Evolutionary conservation across 2,113 vertebrate species (phyloP).

Genomic region (Anguilla japonica): DNA sequence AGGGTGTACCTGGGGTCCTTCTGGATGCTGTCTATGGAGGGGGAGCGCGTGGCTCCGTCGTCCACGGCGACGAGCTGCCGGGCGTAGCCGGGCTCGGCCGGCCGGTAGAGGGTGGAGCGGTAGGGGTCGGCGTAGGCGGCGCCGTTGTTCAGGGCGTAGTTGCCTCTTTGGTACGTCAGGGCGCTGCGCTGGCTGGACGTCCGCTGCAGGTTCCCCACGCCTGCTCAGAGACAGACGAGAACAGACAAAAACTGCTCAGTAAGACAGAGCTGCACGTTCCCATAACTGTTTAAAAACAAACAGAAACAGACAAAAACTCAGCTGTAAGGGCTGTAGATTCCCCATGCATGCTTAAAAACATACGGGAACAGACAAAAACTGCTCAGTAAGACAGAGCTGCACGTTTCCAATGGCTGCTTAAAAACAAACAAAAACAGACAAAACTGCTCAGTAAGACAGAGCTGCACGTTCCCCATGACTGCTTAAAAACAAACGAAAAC

Average conservation of each 20-base stretch:
- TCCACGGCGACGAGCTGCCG: conserved; percentile 69
- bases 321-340: too few species aligned
- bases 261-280: not conserved
- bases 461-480: too few species aligned
- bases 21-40: conserved; percentile 94
- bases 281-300: too few species aligned
- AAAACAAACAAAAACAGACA: too few species aligned
- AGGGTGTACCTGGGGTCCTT: conserved; percentile 95
- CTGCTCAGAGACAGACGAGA: conserved; percentile 41
- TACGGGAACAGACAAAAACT: too few species aligned
- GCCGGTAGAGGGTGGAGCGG: conserved; percentile 73
- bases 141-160: conserved; percentile 78
- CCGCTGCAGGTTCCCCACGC: conserved; percentile 78
- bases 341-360: too few species aligned
- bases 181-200: conserved; percentile 89
- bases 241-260: not conserved
- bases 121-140: conserved; percentile 85
- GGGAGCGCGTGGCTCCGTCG: conserved; percentile 81
- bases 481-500: too few species aligned
- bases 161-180: conserved; percentile 90
- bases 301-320: too few species aligned
- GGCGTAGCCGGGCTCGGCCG: conserved; percentile 72
- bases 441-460: too few species aligned
- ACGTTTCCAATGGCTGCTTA: too few species aligned
- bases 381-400: too few species aligned